Evolutionary conservation across 2,888 invertebrate species (phyloP).

Genomic region (Ectemnius lituratus): DNA sequence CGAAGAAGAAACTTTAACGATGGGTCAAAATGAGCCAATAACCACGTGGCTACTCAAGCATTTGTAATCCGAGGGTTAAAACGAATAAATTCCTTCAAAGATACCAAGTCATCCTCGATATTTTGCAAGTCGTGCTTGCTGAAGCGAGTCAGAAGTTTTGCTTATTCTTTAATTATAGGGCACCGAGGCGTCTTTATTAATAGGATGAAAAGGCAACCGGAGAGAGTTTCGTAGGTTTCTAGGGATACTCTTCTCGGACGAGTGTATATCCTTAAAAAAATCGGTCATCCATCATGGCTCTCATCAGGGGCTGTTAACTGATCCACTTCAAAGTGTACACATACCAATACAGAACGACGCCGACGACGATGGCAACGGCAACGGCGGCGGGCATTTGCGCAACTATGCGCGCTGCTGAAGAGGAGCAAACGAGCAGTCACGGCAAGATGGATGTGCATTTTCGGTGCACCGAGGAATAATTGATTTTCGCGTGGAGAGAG

Average conservation of each 20-base stretch:
- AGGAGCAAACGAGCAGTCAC: conserved; percentile 57
- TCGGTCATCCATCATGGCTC: conserved; percentile 47
- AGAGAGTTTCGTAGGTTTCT: too few relatives aligned
- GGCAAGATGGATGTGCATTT: conserved; percentile 66
- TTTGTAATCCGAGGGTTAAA: too few relatives aligned
- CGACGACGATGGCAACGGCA: conserved; percentile 1
- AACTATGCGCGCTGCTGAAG: conserved; percentile 50
- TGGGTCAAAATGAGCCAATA: too few relatives aligned
- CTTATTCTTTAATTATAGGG: too few relatives aligned
- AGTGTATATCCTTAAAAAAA: background rate
- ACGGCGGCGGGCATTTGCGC: conserved; percentile 46
- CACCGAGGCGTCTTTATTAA: too few relatives aligned
- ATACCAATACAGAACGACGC: conserved; percentile 1
- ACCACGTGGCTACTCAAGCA: too few relatives aligned
- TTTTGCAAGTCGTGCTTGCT: too few relatives aligned
- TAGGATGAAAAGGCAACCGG: too few relatives aligned
- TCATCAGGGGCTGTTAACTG: conserved; percentile 54
- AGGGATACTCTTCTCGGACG: background rate
- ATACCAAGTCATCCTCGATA: too few relatives aligned
- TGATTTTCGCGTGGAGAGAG: conserved; percentile 62
- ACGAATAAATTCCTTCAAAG: too few relatives aligned
- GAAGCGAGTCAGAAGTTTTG: too few relatives aligned
- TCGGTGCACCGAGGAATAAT: conserved; percentile 64
- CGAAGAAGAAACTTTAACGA: too few relatives aligned
- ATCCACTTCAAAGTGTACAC: conserved; percentile 57